These are phyloP conservation scores for Monopterus albus DNA, from an alignment of 2,113 vertebrate species.

Conservation along the genomic window DNA sequence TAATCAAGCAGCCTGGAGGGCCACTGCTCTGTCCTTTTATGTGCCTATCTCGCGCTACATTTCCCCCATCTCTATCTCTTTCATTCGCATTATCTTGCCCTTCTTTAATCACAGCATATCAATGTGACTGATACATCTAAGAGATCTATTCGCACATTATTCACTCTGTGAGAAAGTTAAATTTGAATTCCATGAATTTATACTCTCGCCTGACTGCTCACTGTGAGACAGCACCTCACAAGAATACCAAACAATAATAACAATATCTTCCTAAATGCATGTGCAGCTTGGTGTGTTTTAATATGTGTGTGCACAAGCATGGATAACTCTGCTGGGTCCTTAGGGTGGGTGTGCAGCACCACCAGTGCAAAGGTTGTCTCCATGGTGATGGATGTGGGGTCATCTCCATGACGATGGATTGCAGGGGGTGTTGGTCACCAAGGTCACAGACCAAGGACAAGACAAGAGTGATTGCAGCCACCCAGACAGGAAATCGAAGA, in stretches of 20 bases:
- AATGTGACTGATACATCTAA: slow-evolving; percentile 60
- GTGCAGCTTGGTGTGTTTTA: slow-evolving; percentile 16
- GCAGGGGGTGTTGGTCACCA: slow-evolving; percentile 67
- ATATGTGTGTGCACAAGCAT: slow-evolving; percentile 5
- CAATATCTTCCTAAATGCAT: slow-evolving; percentile 16
- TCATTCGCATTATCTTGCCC: slow-evolving; percentile 58
- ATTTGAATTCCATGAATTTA: slow-evolving; percentile 51
- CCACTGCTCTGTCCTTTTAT: slow-evolving; percentile 61
- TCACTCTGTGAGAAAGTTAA: slow-evolving; percentile 65
- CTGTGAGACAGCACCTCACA: slow-evolving; percentile 29
- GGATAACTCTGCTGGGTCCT: slow-evolving; percentile 45
- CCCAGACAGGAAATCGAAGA: slow-evolving; percentile 84
- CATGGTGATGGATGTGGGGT: slow-evolving; percentile 78
- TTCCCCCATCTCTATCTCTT: slow-evolving; percentile 53
- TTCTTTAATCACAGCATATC: slow-evolving; percentile 69
- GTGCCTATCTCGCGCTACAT: slow-evolving; percentile 51
- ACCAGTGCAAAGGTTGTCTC: slow-evolving; percentile 66
- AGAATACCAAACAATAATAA: slow-evolving; percentile 38
- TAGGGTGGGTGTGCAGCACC: slow-evolving; percentile 59
- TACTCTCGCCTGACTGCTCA: slow-evolving; percentile 49
- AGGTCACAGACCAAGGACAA: slow-evolving; percentile 79
- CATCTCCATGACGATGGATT: slow-evolving; percentile 77
- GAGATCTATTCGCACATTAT: slow-evolving; percentile 51
- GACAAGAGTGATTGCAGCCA: slow-evolving; percentile 78
- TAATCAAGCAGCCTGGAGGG: slow-evolving; percentile 59